These are phyloP conservation scores for Nomada ruficornis DNA, from an alignment of 2,888 invertebrate genomes.

Conservation along the genomic window DNA sequence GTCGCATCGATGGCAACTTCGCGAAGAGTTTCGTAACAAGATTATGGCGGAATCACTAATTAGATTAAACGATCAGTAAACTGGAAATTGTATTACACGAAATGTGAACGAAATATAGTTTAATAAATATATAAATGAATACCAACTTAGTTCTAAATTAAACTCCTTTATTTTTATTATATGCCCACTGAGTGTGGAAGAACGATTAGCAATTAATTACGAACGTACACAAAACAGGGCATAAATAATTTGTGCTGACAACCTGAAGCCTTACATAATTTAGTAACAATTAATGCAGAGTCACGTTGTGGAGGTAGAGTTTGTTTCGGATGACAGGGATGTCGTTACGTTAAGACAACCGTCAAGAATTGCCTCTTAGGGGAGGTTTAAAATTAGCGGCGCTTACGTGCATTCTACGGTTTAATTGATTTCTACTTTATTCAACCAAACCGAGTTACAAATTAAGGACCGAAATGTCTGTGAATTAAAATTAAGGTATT, in stretches of 20 bases:
- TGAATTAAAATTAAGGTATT: conserved; percentile 4
- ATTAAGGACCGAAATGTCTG: conserved; percentile 15
- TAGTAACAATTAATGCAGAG: conserved; percentile 74
- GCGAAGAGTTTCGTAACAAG: conserved; percentile 52
- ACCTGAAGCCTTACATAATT: conserved; percentile 72
- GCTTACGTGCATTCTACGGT: conserved; percentile 56
- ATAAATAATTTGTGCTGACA: conserved; percentile 62
- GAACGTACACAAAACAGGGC: conserved; percentile 23
- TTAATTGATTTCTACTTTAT: conserved; percentile 51
- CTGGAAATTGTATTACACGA: conserved; percentile 34
- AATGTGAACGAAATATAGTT: conserved; percentile 3
- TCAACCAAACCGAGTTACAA: conserved; percentile 42
- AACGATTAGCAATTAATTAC: conserved; percentile 42
- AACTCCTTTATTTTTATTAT: not conserved
- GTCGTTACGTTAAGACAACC: conserved; percentile 59
- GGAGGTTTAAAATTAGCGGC: conserved; percentile 64
- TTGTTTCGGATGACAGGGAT: conserved; percentile 58
- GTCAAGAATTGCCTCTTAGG: conserved; percentile 51
- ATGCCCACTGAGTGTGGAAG: not conserved
- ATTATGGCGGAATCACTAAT: conserved; percentile 53
- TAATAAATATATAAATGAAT: conserved; percentile 30
- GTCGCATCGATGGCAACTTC: conserved; percentile 49
- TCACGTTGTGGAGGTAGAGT: conserved; percentile 69
- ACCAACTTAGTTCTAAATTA: not conserved
- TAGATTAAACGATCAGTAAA: conserved; percentile 44